A percentile compares a stretch with the other conserved stretches of the same genome.
These are phyloP conservation scores for Dysmachus trigonus DNA, from an alignment of 2,888 invertebrate species.

Conservation along the genomic window DNA sequence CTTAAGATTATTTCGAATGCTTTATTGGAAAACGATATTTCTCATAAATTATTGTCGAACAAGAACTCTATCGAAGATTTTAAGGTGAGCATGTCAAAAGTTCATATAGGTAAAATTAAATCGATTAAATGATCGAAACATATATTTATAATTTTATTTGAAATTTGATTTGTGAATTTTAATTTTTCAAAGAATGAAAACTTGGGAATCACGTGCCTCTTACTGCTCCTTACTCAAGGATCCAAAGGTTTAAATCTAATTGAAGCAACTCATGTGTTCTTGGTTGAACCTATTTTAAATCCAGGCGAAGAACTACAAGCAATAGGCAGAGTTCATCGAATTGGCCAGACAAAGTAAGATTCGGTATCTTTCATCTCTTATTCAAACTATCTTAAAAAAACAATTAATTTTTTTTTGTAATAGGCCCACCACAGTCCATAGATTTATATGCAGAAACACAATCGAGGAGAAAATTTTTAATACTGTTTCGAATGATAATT, in stretches of 20 bases:
- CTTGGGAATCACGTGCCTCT: conserved; percentile 67
- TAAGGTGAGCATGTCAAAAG: conserved; percentile 62
- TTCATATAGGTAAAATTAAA: too few relatives aligned
- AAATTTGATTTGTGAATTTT: too few relatives aligned
- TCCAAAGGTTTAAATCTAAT: conserved; percentile 80
- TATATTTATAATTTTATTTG: too few relatives aligned
- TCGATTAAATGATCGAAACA: too few relatives aligned
- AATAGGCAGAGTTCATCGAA: conserved; percentile 79
- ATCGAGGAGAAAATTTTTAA: conserved; percentile 75
- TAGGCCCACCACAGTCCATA: conserved; percentile 73
- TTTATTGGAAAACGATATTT: conserved; percentile 56
- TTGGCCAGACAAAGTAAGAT: conserved; percentile 76
- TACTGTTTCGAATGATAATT: conserved; percentile 63
- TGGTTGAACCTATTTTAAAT: conserved; percentile 79
- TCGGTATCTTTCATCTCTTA: too few relatives aligned
- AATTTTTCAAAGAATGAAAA: conserved; percentile 58
- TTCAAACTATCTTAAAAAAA: not conserved
- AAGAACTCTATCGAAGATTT: conserved; percentile 64
- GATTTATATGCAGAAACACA: conserved; percentile 74
- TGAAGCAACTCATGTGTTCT: conserved; percentile 80
- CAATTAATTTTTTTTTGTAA: conserved; percentile 31
- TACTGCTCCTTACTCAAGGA: conserved; percentile 75
- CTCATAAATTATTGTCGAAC: conserved; percentile 58
- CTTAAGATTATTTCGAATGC: conserved; percentile 57
- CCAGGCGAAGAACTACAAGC: conserved; percentile 79